Conservation (phyloP, 2,113 vertebrate genomes). For the Podarcis cretensis region DNA sequence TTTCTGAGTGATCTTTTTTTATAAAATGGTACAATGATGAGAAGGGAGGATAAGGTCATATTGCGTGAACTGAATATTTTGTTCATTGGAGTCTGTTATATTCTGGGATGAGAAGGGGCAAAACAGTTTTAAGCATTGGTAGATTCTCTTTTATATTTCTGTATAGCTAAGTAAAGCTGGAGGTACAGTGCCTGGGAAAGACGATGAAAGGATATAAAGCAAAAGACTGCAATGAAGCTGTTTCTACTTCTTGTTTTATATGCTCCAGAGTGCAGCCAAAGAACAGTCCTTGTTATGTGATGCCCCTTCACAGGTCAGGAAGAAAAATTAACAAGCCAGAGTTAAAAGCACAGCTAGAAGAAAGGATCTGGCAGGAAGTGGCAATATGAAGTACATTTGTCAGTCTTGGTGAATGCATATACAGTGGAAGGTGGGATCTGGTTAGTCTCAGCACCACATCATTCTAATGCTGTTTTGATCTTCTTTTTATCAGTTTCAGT, state of each 20-base stretch:
- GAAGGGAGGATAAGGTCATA: not conserved
- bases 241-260: not conserved
- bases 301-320: not conserved
- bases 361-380: not conserved
- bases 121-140: not conserved
- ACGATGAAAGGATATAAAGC: not conserved
- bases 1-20: too few relatives aligned
- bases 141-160: not conserved
- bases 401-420: not conserved
- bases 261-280: not conserved
- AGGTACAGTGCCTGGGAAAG: not conserved
- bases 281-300: not conserved
- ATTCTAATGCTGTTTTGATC: constrained; percentile 3
- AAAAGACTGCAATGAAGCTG: not conserved
- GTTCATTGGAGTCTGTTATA: not conserved
- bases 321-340: not conserved
- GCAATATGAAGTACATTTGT: not conserved
- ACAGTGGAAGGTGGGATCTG: not conserved
- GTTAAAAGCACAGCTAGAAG: not conserved
- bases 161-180: not conserved
- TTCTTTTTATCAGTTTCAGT: constrained; percentile 12
- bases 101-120: not conserved
- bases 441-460: not conserved
- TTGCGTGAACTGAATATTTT: too few relatives aligned
- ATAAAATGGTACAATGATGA: too few relatives aligned